Conservation (phyloP, 2,888 invertebrate species). For the Apeira syringaria region DNA sequence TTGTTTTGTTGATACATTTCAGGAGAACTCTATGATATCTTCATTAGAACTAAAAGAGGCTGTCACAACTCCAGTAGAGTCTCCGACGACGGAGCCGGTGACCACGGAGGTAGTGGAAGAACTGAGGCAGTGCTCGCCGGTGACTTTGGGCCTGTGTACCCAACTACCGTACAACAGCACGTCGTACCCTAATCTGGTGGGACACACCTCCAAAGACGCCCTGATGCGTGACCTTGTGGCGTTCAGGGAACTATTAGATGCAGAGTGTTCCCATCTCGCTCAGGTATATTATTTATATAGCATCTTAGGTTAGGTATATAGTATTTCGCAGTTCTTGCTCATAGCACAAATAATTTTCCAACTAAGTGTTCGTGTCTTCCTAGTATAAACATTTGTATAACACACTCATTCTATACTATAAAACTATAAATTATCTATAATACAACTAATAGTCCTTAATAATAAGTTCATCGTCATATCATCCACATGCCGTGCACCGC, state of each 20-base stretch:
- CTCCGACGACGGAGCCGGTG: conserved; percentile 66
- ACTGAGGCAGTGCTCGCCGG: conserved; percentile 86
- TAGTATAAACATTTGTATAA: too few species aligned
- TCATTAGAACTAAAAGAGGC: conserved; percentile 68
- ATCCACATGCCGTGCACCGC: too few species aligned
- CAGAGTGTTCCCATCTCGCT: conserved; percentile 94
- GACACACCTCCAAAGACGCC: conserved; percentile 85
- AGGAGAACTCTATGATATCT: conserved; percentile 77
- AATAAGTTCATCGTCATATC: too few species aligned
- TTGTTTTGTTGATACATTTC: too few species aligned
- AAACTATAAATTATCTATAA: too few species aligned
- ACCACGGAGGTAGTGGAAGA: conserved; percentile 77
- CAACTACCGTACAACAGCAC: conserved; percentile 90
- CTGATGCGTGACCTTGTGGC: conserved; percentile 89
- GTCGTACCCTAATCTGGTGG: conserved; percentile 92
- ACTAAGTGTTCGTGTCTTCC: too few species aligned
- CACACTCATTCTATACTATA: too few species aligned
- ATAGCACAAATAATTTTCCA: too few species aligned
- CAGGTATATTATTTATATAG: conserved; percentile 65
- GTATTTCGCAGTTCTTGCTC: too few species aligned
- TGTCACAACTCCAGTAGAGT: conserved; percentile 60
- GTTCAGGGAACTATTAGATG: conserved; percentile 94
- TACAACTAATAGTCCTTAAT: too few species aligned
- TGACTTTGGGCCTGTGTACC: conserved; percentile 88
- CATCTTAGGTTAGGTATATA: too few species aligned